A percentile compares a stretch with the other conserved stretches of the same genome.
Evolutionary conservation across 2,888 invertebrate genomes (phyloP).

Genomic region (Stenchaetothrips biformis): DNA sequence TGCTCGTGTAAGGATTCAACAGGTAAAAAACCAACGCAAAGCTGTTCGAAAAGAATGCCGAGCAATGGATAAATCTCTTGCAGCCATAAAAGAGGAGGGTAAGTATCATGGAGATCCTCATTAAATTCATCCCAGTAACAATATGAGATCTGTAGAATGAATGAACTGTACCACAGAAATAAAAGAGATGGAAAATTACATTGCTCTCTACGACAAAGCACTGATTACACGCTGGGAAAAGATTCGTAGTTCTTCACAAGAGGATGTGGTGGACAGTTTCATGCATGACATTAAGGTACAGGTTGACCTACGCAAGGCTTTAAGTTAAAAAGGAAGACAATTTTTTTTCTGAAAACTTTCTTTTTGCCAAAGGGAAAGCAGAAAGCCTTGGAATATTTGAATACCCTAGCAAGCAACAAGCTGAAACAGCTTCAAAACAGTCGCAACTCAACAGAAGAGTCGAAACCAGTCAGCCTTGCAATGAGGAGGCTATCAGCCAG

Average conservation of each 20-base stretch:
- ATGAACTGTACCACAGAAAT: constrained; percentile 38
- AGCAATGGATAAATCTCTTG: constrained; percentile 39
- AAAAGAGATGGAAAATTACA: constrained; percentile 42
- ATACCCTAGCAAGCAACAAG: constrained; percentile 39
- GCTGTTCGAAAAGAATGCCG: constrained; percentile 42
- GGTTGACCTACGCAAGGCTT: constrained; percentile 27
- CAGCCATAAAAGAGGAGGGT: constrained; percentile 43
- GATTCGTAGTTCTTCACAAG: constrained; percentile 40
- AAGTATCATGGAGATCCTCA: constrained; percentile 26
- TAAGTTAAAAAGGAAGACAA: constrained; percentile 29
- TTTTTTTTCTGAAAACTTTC: constrained; percentile 27
- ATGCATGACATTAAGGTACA: constrained; percentile 38
- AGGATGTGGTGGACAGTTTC: constrained; percentile 40
- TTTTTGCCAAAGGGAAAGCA: constrained; percentile 40
- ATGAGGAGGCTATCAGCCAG: background rate
- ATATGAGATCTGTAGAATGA: background rate
- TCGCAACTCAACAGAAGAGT: constrained; percentile 26
- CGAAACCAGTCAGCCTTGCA: constrained; percentile 9
- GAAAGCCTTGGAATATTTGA: constrained; percentile 40
- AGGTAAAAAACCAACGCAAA: constrained; percentile 41
- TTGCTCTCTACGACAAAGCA: constrained; percentile 43
- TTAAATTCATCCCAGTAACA: background rate
- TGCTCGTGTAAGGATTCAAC: constrained; percentile 40
- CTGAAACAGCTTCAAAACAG: constrained; percentile 33
- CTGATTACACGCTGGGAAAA: constrained; percentile 43